Percentiles rank a stretch among this genome's conserved stretches.
phyloP scores from a whole-genome alignment of 2,888 invertebrate genomes.

The Hyles lineata region DNA sequence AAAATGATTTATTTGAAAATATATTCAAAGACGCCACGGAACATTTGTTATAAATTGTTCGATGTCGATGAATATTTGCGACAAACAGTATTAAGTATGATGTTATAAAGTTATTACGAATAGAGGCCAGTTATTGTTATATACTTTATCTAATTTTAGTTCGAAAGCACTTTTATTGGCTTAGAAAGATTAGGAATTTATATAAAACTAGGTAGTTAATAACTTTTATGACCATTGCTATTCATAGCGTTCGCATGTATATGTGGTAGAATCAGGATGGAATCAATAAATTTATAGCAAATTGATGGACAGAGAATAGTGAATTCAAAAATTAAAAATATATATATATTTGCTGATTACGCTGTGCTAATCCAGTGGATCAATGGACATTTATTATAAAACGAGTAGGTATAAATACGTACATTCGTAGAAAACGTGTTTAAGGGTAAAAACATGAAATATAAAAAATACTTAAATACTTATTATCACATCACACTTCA shows the following conservation, averaged over 20 bases:
- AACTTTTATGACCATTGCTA: no score
- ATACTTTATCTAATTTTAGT: neutral
- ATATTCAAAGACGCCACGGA: neutral
- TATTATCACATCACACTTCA: neutral
- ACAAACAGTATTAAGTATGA: neutral
- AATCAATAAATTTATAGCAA: no score
- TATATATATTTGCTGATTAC: no score
- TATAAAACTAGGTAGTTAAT: neutral
- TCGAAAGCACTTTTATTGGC: neutral
- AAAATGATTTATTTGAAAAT: neutral
- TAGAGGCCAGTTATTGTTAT: neutral
- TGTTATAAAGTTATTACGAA: neutral
- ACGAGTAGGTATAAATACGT: no score
- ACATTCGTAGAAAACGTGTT: neutral
- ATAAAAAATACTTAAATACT: neutral
- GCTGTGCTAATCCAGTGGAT: no score
- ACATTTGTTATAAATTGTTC: neutral
- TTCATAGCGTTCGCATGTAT: no score
- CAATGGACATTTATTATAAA: no score
- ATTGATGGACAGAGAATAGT: no score
- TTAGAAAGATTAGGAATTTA: neutral
- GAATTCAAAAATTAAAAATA: no score
- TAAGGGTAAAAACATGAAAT: neutral
- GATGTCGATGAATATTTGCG: neutral
- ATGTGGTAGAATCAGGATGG: no score